Conservation (phyloP, 1,140 invertebrate genomes). For the Physella acuta region DNA sequence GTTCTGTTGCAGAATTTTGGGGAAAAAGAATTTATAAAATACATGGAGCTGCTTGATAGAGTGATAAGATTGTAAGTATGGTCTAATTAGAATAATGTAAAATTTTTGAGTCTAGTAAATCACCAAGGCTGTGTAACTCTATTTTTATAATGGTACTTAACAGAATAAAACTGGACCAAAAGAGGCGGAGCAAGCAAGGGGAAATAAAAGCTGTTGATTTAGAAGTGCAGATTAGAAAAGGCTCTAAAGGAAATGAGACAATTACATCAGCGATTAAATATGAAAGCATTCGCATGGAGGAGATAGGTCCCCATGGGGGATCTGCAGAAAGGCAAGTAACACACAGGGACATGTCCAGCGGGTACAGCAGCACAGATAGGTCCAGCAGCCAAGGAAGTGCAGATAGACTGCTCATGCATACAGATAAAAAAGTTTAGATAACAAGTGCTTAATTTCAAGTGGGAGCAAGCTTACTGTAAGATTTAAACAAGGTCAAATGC, state of each 20-base stretch:
- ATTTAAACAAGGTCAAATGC: too few relatives aligned
- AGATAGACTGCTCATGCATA: conserved; percentile 29
- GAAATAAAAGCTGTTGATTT: conserved; percentile 24
- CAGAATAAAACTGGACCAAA: conserved; percentile 29
- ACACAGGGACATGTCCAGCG: conserved; percentile 33
- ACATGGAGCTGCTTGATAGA: conserved; percentile 41
- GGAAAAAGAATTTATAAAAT: conserved; percentile 39
- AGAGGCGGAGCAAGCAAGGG: conserved; percentile 3
- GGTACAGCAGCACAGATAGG: conserved; percentile 39
- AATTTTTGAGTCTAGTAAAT: neutral
- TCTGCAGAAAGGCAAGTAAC: neutral
- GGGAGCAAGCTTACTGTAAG: too few relatives aligned
- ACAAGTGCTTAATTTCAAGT: neutral
- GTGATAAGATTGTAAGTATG: conserved; percentile 35
- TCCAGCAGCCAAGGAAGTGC: conserved; percentile 35
- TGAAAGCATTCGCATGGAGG: conserved; percentile 15
- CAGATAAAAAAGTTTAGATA: neutral
- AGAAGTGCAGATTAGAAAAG: conserved; percentile 21
- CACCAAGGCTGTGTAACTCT: neutral
- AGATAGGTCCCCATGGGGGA: neutral
- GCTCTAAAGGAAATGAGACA: conserved; percentile 24
- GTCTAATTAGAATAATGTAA: neutral
- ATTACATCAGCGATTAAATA: conserved; percentile 5
- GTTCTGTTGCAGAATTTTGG: conserved; percentile 35
- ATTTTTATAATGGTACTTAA: neutral